A percentile compares a stretch with the other conserved stretches of the same genome.
Evolutionary conservation across 1,140 invertebrate genomes (phyloP).

Genomic region (Cydia strobilella): DNA sequence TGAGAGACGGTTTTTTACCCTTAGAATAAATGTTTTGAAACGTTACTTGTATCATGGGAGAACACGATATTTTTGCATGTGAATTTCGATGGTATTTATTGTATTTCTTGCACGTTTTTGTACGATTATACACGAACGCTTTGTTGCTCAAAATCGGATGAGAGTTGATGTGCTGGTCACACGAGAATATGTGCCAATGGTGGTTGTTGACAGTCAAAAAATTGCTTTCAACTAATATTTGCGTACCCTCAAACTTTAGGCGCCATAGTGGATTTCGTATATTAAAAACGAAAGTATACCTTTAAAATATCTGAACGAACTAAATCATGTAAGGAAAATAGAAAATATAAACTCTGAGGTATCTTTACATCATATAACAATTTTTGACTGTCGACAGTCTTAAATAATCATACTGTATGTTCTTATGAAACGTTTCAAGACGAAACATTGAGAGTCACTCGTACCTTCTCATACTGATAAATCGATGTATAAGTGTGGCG

Average conservation of each 20-base stretch:
- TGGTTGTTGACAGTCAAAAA: slow-evolving; percentile 31
- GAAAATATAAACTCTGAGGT: not conserved
- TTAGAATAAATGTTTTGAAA: not conserved
- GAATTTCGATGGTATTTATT: slow-evolving; percentile 22
- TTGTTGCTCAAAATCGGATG: slow-evolving; percentile 54
- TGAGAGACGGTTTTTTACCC: slow-evolving; percentile 1
- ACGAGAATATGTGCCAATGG: slow-evolving; percentile 58
- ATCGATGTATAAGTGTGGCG: slow-evolving; percentile 31
- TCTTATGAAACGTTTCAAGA: slow-evolving; percentile 25
- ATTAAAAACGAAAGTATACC: not conserved
- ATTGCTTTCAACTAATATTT: slow-evolving; percentile 40
- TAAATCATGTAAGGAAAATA: not conserved
- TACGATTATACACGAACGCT: slow-evolving; percentile 30
- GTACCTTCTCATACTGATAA: slow-evolving; percentile 27
- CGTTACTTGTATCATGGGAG: not conserved
- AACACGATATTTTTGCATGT: slow-evolving; percentile 26
- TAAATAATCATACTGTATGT: slow-evolving; percentile 26
- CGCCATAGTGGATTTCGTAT: not conserved
- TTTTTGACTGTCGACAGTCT: not conserved
- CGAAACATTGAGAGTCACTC: slow-evolving; percentile 27
- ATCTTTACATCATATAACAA: not conserved
- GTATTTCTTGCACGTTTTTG: slow-evolving; percentile 29
- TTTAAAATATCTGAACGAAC: too few relatives aligned
- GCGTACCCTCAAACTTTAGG: not conserved
- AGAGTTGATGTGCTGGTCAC: slow-evolving; percentile 59